These are phyloP conservation scores for Ceryle rudis DNA, from an alignment of 2,797 vertebrate species.

Conservation along the genomic window DNA sequence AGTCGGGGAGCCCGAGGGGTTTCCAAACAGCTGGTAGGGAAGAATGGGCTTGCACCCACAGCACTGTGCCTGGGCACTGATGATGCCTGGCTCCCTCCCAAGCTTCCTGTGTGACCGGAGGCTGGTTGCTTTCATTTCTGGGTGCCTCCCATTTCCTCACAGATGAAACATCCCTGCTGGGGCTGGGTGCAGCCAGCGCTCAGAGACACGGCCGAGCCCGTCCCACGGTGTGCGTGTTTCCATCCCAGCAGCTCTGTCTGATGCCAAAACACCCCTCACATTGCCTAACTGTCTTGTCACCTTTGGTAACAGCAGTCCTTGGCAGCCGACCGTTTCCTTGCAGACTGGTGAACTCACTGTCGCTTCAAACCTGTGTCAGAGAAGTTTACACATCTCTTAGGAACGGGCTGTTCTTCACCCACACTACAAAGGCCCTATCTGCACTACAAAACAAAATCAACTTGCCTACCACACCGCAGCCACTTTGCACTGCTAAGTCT, in stretches of 20 bases:
- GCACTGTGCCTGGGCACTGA: rapidly evolving
- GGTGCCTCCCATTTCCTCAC: background rate
- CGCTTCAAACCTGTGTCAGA: background rate
- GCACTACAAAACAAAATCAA: background rate
- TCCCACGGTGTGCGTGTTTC: rapidly evolving
- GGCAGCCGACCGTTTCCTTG: slow-evolving; percentile 53
- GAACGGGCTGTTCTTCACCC: background rate
- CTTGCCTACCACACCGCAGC: background rate
- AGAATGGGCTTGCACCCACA: background rate
- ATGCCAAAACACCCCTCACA: background rate
- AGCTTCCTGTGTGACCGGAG: background rate
- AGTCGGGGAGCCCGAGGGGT: rapidly evolving
- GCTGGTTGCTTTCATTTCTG: background rate
- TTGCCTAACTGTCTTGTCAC: background rate
- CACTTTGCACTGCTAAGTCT: background rate
- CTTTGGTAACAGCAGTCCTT: slow-evolving; percentile 28
- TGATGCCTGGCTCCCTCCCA: background rate
- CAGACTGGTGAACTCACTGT: background rate
- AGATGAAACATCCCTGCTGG: background rate
- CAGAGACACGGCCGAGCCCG: rapidly evolving
- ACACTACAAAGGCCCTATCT: background rate
- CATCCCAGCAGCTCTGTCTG: background rate
- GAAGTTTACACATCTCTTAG: background rate
- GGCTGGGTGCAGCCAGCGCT: background rate
- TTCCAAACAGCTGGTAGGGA: background rate